phyloP scores from a whole-genome alignment of 2,888 invertebrate genomes.

The Blastobasis adustella region DNA sequence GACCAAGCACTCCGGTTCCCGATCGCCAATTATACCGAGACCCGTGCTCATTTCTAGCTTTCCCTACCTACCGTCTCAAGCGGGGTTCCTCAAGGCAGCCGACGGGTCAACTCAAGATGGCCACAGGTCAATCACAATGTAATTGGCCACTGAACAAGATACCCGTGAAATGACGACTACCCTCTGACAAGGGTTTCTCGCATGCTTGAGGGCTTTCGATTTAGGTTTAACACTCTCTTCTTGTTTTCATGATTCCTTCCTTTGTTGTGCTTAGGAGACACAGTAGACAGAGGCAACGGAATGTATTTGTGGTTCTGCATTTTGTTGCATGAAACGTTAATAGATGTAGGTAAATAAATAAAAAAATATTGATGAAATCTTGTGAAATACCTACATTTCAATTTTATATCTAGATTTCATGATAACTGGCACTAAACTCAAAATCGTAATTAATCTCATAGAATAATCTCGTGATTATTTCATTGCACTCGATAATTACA shows the following conservation, averaged over 20 bases:
- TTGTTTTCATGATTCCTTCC: slow-evolving; percentile 1
- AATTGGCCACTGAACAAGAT: slow-evolving; percentile 64
- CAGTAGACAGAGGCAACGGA: too few relatives aligned
- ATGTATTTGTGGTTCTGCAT: too few relatives aligned
- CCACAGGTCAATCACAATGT: slow-evolving; percentile 60
- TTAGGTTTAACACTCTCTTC: slow-evolving; percentile 35
- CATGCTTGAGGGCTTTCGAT: slow-evolving; percentile 47
- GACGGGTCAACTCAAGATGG: slow-evolving; percentile 28
- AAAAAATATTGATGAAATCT: too few relatives aligned
- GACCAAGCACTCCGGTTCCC: slow-evolving; percentile 53
- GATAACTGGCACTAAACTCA: too few relatives aligned
- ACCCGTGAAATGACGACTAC: slow-evolving; percentile 68
- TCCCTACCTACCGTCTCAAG: slow-evolving; percentile 9
- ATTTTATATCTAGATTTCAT: too few relatives aligned
- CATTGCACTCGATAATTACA: too few relatives aligned
- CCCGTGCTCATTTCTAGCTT: slow-evolving; percentile 16
- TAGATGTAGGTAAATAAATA: too few relatives aligned
- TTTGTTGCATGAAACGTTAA: too few relatives aligned
- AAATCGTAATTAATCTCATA: too few relatives aligned
- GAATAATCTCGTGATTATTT: too few relatives aligned
- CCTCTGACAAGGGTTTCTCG: slow-evolving; percentile 57
- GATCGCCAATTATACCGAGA: slow-evolving; percentile 27
- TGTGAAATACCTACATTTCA: too few relatives aligned
- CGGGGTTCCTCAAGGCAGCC: slow-evolving; percentile 8
- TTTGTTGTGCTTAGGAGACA: too few relatives aligned